These are phyloP conservation scores for Deilephila elpenor DNA, from an alignment of 2,888 invertebrate genomes.

Conservation along the genomic window DNA sequence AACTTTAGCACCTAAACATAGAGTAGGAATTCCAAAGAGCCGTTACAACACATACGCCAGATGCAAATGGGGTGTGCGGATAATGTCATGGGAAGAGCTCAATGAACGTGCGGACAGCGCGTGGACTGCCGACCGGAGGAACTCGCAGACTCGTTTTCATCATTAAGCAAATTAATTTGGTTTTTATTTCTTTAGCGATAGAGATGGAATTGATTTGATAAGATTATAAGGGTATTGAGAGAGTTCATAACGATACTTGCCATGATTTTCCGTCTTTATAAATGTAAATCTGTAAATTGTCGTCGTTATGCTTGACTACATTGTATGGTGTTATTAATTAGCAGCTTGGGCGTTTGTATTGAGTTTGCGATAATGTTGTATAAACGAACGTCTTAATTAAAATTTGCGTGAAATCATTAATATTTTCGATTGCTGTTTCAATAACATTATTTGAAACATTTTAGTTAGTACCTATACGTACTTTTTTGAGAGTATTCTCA, in stretches of 20 bases:
- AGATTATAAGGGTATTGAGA: conserved; percentile 39
- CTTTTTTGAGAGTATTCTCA: background rate
- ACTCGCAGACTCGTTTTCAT: conserved; percentile 61
- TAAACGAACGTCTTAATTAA: background rate
- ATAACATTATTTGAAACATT: background rate
- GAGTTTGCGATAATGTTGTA: background rate
- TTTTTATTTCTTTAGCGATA: conserved; percentile 51
- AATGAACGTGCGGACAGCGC: conserved; percentile 83
- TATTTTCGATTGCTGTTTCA: background rate
- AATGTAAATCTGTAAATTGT: conserved; percentile 67
- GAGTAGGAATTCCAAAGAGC: conserved; percentile 35
- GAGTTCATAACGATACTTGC: conserved; percentile 51
- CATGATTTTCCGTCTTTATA: conserved; percentile 63
- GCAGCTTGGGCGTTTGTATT: background rate
- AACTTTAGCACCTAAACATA: background rate
- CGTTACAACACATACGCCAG: conserved; percentile 47
- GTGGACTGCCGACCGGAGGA: conserved; percentile 78
- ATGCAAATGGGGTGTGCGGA: conserved; percentile 56
- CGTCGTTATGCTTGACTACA: conserved; percentile 43
- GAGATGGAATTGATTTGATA: conserved; percentile 44
- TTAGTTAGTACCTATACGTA: background rate
- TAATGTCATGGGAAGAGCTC: conserved; percentile 85
- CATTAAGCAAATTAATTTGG: conserved; percentile 56
- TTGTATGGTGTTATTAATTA: conserved; percentile 16
- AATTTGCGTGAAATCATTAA: background rate